phyloP scores from a whole-genome alignment of 1,140 invertebrate genomes.

The Watersipora subatra region DNA sequence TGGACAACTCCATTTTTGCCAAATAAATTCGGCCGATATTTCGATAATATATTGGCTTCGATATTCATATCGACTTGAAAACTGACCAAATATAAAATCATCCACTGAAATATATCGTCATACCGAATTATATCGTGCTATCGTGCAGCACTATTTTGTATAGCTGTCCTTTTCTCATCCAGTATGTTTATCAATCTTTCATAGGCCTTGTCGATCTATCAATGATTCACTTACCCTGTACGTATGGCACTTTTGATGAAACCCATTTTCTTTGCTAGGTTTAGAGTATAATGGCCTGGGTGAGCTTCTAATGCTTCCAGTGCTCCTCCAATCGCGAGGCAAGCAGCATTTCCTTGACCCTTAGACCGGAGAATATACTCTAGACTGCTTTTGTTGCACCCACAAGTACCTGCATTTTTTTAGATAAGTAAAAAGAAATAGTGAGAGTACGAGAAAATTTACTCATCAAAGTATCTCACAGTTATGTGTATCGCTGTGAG shows the following conservation, averaged over 20 bases:
- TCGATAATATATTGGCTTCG: no score
- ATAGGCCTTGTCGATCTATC: no score
- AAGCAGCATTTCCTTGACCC: slow-evolving; percentile 10
- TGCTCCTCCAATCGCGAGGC: slow-evolving; percentile 18
- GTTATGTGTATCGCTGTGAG: neutral
- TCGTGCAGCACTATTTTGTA: no score
- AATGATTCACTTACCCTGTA: slow-evolving; percentile 28
- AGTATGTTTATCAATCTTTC: no score
- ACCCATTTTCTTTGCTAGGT: slow-evolving; percentile 22
- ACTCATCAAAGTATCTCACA: neutral
- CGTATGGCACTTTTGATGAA: slow-evolving; percentile 25
- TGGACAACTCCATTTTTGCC: no score
- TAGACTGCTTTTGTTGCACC: slow-evolving; percentile 6
- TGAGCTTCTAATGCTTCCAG: slow-evolving; percentile 28
- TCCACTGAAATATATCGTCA: no score
- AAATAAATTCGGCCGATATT: no score
- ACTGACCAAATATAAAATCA: no score
- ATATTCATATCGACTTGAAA: no score
- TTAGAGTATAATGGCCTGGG: slow-evolving; percentile 17
- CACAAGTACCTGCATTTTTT: slow-evolving; percentile 2
- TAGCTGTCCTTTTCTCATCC: no score
- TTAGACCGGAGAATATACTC: slow-evolving; percentile 9
- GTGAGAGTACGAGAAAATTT: neutral
- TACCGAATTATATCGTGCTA: no score
- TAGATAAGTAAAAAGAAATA: neutral